Evolutionary conservation across 2,888 invertebrate genomes (phyloP).

Genomic region (Zonitis immaculata): DNA sequence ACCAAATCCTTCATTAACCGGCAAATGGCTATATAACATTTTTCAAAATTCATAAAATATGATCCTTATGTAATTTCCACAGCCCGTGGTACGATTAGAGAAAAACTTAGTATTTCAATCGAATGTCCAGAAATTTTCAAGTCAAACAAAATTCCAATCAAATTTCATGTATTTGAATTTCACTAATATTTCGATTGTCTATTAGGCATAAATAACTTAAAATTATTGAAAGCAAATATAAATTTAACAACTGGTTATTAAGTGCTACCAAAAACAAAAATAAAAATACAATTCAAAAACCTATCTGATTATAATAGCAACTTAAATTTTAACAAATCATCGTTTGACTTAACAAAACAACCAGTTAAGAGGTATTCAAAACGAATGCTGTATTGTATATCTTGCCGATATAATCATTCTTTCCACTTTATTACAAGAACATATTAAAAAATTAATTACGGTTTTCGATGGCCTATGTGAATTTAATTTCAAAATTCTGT

Average conservation of each 20-base stretch:
- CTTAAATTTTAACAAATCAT: no score
- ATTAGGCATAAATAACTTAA: no score
- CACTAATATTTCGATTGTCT: no score
- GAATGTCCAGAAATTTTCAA: slow-evolving; percentile 6
- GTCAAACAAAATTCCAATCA: no score
- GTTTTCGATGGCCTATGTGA: not conserved
- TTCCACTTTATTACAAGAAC: not conserved
- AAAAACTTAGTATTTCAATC: slow-evolving; percentile 3
- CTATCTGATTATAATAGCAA: no score
- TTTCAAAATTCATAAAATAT: slow-evolving; percentile 11
- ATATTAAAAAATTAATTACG: not conserved
- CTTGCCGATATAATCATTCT: not conserved
- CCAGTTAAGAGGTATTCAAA: no score
- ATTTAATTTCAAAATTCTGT: not conserved
- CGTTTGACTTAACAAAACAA: no score
- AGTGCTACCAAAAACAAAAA: no score
- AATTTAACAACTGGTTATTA: no score
- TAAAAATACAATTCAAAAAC: no score
- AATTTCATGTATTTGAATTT: no score
- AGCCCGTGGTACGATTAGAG: slow-evolving; percentile 1
- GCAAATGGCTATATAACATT: slow-evolving; percentile 12
- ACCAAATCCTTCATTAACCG: slow-evolving; percentile 21
- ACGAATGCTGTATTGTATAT: not conserved
- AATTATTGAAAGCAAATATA: no score
- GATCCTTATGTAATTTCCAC: slow-evolving; percentile 13